Evolutionary conservation across 2,888 invertebrate species (phyloP).

Genomic region (Criorhina ranunculi): DNA sequence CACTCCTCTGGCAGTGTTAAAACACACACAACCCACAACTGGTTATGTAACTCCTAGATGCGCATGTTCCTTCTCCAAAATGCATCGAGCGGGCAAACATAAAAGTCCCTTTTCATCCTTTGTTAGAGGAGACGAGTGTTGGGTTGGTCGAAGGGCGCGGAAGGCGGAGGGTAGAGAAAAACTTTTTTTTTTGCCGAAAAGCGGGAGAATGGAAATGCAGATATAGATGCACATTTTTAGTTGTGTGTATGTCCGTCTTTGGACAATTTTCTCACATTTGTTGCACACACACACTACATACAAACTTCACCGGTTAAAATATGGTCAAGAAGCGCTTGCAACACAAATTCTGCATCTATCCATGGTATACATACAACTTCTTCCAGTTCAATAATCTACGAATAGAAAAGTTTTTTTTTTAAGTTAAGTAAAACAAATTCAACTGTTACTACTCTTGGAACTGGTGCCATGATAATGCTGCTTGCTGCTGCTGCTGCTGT

Average conservation of each 20-base stretch:
- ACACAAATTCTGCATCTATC: constrained; percentile 48
- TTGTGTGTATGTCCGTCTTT: constrained; percentile 1
- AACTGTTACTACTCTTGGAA: constrained; percentile 51
- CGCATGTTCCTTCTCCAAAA: constrained; percentile 71
- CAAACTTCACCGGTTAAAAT: constrained; percentile 56
- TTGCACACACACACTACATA: constrained; percentile 58
- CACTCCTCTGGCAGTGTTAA: constrained; percentile 28
- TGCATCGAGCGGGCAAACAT: constrained; percentile 71
- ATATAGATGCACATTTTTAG: constrained; percentile 14
- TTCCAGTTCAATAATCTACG: constrained; percentile 62
- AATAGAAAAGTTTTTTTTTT: constrained; percentile 41
- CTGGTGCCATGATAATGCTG: constrained; percentile 18
- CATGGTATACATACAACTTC: constrained; percentile 38
- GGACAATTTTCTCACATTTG: constrained; percentile 59
- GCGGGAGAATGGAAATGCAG: constrained; percentile 62
- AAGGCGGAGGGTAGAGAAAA: neutral
- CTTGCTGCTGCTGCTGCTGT: constrained; percentile 17
- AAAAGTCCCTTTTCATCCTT: constrained; percentile 59
- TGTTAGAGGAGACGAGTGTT: constrained; percentile 26
- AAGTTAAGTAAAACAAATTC: constrained; percentile 34
- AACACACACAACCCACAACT: constrained; percentile 42
- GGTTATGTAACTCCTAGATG: constrained; percentile 71
- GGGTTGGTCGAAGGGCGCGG: no score
- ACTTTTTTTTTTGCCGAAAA: constrained; percentile 36
- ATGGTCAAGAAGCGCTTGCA: constrained; percentile 60